phyloP scores from a whole-genome alignment of 1,140 invertebrate genomes.

The Cyrtorhinus lividipennis region DNA sequence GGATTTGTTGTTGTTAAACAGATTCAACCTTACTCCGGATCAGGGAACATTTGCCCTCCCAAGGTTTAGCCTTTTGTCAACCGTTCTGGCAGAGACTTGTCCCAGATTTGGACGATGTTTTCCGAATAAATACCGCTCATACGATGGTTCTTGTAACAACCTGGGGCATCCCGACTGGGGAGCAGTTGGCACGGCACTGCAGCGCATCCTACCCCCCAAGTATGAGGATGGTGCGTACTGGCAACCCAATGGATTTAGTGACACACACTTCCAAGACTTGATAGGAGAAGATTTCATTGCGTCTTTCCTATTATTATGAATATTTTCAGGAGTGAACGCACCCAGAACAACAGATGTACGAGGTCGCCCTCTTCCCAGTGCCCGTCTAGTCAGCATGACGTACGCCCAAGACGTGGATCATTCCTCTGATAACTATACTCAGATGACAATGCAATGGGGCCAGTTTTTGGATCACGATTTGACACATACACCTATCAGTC shows the following conservation, averaged over 20 bases:
- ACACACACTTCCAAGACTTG: too few species aligned
- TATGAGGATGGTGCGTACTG: constrained; percentile 35
- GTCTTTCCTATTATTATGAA: too few species aligned
- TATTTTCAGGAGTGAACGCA: constrained; percentile 35
- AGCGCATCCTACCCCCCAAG: constrained; percentile 32
- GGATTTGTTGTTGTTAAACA: too few species aligned
- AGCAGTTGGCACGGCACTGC: constrained; percentile 30
- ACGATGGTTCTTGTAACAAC: constrained; percentile 41
- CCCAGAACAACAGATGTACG: constrained; percentile 31
- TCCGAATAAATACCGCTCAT: constrained; percentile 31
- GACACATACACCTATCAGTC: constrained; percentile 36
- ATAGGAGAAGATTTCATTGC: too few species aligned
- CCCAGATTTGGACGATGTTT: constrained; percentile 27
- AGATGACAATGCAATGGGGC: constrained; percentile 38
- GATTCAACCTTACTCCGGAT: constrained; percentile 30
- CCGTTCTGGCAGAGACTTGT: constrained; percentile 32
- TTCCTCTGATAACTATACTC: constrained; percentile 29
- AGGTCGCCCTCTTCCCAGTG: constrained; percentile 34
- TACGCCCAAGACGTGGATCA: constrained; percentile 33
- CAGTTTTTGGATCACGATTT: constrained; percentile 42
- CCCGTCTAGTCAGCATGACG: constrained; percentile 35
- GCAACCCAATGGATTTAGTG: too few species aligned
- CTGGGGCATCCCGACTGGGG: constrained; percentile 36
- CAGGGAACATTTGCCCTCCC: constrained; percentile 34
- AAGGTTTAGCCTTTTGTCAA: constrained; percentile 31